Evolutionary conservation across 2,888 invertebrate species (phyloP).

Genomic region (Dilophus febrilis): DNA sequence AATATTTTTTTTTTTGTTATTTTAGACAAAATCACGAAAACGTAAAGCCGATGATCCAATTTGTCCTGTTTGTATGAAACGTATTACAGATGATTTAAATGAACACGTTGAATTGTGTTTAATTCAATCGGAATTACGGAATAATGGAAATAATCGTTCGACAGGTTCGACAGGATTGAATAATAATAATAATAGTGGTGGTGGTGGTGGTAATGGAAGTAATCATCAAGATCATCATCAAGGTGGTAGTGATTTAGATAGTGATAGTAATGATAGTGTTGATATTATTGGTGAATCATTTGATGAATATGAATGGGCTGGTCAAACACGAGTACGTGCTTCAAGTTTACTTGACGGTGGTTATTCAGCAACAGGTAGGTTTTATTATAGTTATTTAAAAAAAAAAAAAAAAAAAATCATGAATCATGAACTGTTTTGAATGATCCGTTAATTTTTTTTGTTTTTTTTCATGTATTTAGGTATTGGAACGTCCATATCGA

Average conservation of each 20-base stretch:
- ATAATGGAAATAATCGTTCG: background rate
- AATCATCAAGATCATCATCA: constrained; percentile 63
- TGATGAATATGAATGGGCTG: constrained; percentile 87
- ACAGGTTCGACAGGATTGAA: too few species aligned
- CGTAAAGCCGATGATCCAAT: constrained; percentile 42
- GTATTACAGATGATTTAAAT: constrained; percentile 49
- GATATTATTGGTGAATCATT: constrained; percentile 54
- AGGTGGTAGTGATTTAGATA: constrained; percentile 26
- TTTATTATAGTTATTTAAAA: too few species aligned
- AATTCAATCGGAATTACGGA: constrained; percentile 25
- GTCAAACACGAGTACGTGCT: constrained; percentile 63
- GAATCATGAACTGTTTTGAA: too few species aligned
- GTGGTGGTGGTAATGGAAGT: constrained; percentile 29
- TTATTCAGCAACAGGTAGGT: constrained; percentile 32
- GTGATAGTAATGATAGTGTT: constrained; percentile 46
- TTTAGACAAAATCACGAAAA: constrained; percentile 41
- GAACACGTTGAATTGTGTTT: constrained; percentile 57
- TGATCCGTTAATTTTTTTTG: too few species aligned
- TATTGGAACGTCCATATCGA: constrained; percentile 13
- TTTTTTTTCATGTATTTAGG: background rate
- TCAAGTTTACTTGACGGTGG: constrained; percentile 52
- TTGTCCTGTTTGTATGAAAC: constrained; percentile 71
- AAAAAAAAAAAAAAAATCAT: too few species aligned
- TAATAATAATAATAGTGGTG: background rate
- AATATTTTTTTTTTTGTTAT: background rate